Percentiles rank a stretch among this genome's conserved stretches.
phyloP scores from a whole-genome alignment of 2,113 vertebrate genomes.

The Sylvia atricapilla region DNA sequence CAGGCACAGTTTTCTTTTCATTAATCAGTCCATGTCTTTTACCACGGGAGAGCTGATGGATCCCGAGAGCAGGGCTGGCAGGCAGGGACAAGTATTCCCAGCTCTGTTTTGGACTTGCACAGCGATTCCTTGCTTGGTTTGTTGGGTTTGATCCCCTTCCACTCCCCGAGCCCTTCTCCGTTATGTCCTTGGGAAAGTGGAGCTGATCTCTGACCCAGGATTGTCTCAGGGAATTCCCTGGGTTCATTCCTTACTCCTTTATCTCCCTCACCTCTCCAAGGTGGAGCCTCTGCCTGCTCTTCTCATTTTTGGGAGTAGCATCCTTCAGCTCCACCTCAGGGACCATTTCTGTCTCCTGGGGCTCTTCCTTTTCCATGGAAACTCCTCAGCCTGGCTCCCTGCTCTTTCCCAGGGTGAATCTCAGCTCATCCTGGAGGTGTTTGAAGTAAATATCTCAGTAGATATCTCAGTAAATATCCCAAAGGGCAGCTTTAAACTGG shows the following conservation, averaged over 20 bases:
- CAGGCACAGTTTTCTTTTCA: background rate
- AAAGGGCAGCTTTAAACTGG: background rate
- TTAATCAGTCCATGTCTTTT: slow-evolving; percentile 34
- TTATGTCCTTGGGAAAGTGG: background rate
- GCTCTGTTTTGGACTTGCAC: slow-evolving; percentile 3
- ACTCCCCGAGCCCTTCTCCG: background rate
- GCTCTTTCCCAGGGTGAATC: background rate
- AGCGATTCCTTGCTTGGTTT: background rate
- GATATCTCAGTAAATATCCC: background rate
- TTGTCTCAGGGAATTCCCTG: background rate
- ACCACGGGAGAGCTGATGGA: slow-evolving; percentile 27
- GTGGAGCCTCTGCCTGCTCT: background rate
- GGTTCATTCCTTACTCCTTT: background rate
- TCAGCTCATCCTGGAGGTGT: background rate
- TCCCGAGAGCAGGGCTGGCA: background rate
- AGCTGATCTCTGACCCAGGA: background rate
- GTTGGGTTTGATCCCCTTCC: background rate
- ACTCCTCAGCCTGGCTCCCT: background rate
- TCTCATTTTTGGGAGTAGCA: background rate
- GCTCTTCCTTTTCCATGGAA: background rate
- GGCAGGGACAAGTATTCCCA: slow-evolving; percentile 15
- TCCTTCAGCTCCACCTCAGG: background rate
- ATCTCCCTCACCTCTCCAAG: background rate
- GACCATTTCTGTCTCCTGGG: background rate
- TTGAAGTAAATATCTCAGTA: background rate